Evolutionary conservation across 2,113 vertebrate species (phyloP).

Genomic region (Eidolon helvum): DNA sequence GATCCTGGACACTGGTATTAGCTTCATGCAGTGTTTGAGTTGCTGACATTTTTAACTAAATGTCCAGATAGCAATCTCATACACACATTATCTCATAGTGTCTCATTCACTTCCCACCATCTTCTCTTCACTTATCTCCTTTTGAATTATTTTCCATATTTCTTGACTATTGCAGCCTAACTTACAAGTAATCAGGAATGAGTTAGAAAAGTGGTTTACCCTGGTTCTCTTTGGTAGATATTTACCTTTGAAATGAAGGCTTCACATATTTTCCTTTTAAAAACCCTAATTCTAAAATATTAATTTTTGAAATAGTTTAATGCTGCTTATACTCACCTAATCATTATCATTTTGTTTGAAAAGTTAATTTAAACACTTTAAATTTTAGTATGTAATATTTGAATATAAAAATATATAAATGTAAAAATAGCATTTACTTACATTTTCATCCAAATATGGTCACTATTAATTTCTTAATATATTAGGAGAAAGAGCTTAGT

Average conservation of each 20-base stretch:
- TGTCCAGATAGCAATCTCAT: not conserved
- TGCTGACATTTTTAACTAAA: not conserved
- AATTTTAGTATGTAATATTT: not conserved
- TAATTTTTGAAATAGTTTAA: not conserved
- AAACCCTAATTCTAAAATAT: not conserved
- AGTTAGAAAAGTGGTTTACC: not conserved
- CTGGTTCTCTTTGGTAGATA: not conserved
- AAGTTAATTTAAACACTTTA: not conserved
- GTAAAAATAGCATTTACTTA: not conserved
- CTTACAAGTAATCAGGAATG: not conserved
- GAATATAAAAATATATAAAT: not conserved
- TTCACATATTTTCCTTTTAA: not conserved
- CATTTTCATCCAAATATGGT: not conserved
- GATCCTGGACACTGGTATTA: not conserved
- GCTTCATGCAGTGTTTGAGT: not conserved
- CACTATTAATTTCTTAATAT: not conserved
- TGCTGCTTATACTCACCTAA: not conserved
- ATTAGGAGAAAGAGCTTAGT: not conserved
- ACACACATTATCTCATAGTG: not conserved
- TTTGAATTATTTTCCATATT: not conserved
- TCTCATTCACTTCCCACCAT: not conserved
- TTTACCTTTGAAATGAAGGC: not conserved
- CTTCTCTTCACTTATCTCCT: not conserved
- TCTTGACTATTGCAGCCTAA: not conserved
- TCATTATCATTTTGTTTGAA: not conserved